These are phyloP conservation scores for Drosophila suzukii DNA, from an alignment of 1,140 invertebrate genomes.

Conservation along the genomic window DNA sequence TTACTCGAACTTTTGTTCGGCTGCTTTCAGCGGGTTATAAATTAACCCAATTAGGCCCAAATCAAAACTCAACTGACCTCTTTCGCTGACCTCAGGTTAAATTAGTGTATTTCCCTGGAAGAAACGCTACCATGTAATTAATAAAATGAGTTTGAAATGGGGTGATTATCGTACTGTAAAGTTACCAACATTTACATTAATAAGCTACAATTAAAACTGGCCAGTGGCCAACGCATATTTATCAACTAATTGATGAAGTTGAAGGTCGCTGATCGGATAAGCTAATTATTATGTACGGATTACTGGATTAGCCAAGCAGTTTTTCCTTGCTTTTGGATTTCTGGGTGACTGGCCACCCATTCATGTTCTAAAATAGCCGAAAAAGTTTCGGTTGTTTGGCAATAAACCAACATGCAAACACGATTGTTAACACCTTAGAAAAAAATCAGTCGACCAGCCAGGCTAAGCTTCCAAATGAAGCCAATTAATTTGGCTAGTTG, in stretches of 20 bases:
- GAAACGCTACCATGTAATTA: conserved; percentile 44
- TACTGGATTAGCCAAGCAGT: conserved; percentile 20
- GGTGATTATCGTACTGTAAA: conserved; percentile 27
- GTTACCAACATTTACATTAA: conserved; percentile 65
- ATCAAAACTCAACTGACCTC: conserved; percentile 36
- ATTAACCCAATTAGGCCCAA: conserved; percentile 42
- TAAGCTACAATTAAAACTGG: conserved; percentile 54
- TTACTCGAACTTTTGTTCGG: conserved; percentile 29
- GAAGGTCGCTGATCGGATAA: conserved; percentile 53
- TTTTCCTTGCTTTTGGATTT: conserved; percentile 5
- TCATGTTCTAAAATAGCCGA: conserved; percentile 33
- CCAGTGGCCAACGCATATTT: conserved; percentile 31
- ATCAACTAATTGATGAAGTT: conserved; percentile 49
- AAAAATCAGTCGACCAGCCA: conserved; percentile 6
- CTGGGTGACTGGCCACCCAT: conserved; percentile 13
- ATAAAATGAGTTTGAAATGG: conserved; percentile 26
- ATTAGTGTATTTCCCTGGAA: conserved; percentile 33
- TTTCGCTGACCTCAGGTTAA: conserved; percentile 34
- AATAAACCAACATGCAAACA: conserved; percentile 60
- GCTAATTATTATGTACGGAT: conserved; percentile 46
- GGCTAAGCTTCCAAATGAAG: conserved; percentile 40
- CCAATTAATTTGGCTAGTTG: conserved; percentile 65
- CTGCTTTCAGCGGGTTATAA: conserved; percentile 16
- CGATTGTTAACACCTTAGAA: conserved; percentile 64
- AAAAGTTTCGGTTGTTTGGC: conserved; percentile 18